Base-by-base conservation (phyloP, 2,797 vertebrate species). In the Sebastolobus alascanus region DNA sequence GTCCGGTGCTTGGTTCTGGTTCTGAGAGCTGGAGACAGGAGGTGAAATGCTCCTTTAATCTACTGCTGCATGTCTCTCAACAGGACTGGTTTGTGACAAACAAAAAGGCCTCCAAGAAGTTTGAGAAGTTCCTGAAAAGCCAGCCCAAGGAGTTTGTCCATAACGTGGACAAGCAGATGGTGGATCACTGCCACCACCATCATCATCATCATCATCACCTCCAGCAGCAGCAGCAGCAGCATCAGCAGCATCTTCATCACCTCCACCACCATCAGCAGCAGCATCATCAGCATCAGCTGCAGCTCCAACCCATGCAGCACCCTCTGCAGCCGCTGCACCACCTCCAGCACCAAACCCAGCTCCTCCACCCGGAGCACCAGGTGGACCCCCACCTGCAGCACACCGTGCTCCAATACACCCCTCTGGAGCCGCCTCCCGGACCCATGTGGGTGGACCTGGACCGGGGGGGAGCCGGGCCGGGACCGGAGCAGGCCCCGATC, bases 1-100 rank as follows among this genome's bases (percentile, higher is more conserved):
- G n/a, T 37, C 8, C 8, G 8, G 8, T 37, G 8, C 35, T 37
- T 10, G 29, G 35, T 37, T 37, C 35, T 37, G 35, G 35, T 37
- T 37, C 35, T n/a, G n/a, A 31, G 29, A 31, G 29, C 3, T 31
- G 29, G 29, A 5, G 29, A 3, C 29, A 31, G 29, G 29, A 37
- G 35, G 35, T 37, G 4, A 4, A 7, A 8, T 31, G 29, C 3
- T 31, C 29, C 29, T 37, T 37, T 7, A 6, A 37, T 37, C 35
- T 37, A 6, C 35, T 37, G 8, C 35, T 37, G 35, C 55, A n/a
- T n/a, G 27, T 20, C 59, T 93, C 69, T 68, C 61, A 10, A 37
- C 90, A 99, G 98, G 98, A 99, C 11, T 99, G 98, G 98, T 99
- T 99, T 70, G 95, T 97, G 70, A 94, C 97, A 2, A 97, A 95